Percentiles rank a stretch among this genome's conserved stretches.
Conservation (phyloP, 2,113 vertebrate genomes). For the Phylloscopus whistleri region DNA sequence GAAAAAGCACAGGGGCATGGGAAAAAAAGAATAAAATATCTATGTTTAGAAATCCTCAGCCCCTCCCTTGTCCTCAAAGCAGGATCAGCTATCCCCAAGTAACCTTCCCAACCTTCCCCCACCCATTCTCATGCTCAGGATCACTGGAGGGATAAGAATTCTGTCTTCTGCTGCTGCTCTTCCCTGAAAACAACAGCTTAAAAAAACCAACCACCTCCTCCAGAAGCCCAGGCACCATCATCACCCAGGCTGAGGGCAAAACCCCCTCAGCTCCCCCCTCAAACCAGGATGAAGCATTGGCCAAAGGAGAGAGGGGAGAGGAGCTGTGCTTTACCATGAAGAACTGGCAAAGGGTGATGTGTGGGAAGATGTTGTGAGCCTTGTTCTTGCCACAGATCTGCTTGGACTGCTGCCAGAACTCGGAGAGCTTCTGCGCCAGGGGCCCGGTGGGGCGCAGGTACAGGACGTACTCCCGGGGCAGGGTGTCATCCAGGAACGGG, state of each 20-base stretch:
- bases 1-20: neutral
- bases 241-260: neutral
- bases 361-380: constrained; percentile 98
- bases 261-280: neutral
- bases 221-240: neutral
- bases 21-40: neutral
- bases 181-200: neutral
- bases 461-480: constrained; percentile 94
- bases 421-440: constrained; percentile 89
- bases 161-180: neutral
- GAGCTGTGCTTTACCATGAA: constrained; percentile 85
- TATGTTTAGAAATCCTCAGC: neutral
- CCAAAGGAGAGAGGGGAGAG: neutral
- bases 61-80: neutral
- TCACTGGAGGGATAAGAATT: neutral
- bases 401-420: constrained; percentile 97
- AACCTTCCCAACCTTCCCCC: neutral
- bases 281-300: neutral
- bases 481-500: constrained; percentile 91
- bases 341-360: constrained; percentile 99
- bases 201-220: neutral
- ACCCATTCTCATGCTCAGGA: rapidly evolving
- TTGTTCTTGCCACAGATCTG: constrained; percentile 96
- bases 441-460: constrained; percentile 94
- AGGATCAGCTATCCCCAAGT: neutral